Conservation (phyloP, 2,888 invertebrate genomes). For the Ochropleura leucogaster region DNA sequence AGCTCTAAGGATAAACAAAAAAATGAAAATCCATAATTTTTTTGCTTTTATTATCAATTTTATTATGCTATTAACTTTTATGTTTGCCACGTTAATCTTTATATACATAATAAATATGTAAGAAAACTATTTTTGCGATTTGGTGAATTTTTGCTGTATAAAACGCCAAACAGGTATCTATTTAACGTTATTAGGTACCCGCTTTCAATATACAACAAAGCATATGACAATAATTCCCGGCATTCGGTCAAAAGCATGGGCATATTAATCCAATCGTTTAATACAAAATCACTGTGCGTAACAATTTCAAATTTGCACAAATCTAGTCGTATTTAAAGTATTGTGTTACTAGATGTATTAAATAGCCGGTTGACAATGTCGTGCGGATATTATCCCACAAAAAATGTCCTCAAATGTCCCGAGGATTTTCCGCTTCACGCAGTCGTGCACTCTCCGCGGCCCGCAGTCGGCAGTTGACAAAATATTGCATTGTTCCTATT, state of each 20-base stretch:
- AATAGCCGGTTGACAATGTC: constrained; percentile 90
- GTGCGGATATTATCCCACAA: constrained; percentile 90
- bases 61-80: constrained; percentile 53
- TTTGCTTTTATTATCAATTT: constrained; percentile 49
- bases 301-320: constrained; percentile 90
- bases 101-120: constrained; percentile 41
- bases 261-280: constrained; percentile 86
- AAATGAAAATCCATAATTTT: constrained; percentile 62
- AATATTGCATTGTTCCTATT: constrained; percentile 91
- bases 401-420: constrained; percentile 90
- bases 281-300: constrained; percentile 86
- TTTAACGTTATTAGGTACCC: constrained; percentile 51
- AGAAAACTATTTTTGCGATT: constrained; percentile 27
- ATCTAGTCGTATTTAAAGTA: constrained; percentile 90
- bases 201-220: constrained; percentile 40
- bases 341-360: constrained; percentile 90
- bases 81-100: constrained; percentile 41
- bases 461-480: constrained; percentile 90
- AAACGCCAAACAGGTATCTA: constrained; percentile 41
- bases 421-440: constrained; percentile 91
- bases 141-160: constrained; percentile 18
- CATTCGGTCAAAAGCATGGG: constrained; percentile 63
- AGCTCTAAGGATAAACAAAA: constrained; percentile 40
- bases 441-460: constrained; percentile 87
- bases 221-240: constrained; percentile 48